These are phyloP conservation scores for Neomorphus geoffroyi DNA, from an alignment of 2,797 vertebrate species.

Conservation along the genomic window DNA sequence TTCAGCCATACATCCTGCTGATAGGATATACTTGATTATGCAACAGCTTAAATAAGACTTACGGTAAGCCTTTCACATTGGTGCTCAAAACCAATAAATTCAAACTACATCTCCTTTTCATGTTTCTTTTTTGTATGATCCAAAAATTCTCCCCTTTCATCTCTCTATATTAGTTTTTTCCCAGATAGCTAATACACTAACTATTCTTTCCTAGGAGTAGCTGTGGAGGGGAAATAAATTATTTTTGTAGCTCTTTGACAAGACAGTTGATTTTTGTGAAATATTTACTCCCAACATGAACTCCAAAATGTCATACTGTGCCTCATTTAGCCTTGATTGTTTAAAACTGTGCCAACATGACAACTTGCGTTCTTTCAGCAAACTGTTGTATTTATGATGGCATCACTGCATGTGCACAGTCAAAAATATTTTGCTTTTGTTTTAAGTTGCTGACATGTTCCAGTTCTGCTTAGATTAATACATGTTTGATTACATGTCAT, in stretches of 20 bases:
- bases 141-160: background rate
- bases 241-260: slow-evolving; percentile 46
- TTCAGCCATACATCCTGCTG: background rate
- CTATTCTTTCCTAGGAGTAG: background rate
- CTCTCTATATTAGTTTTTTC: background rate
- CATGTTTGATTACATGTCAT: background rate
- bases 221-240: slow-evolving; percentile 11
- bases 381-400: slow-evolving; percentile 20
- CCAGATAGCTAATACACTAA: background rate
- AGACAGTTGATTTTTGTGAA: slow-evolving; percentile 52
- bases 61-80: background rate
- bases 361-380: slow-evolving; percentile 32
- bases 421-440: slow-evolving; percentile 39
- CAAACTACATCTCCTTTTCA: background rate
- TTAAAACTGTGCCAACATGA: slow-evolving; percentile 27
- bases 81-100: background rate
- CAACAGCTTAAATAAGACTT: background rate
- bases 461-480: slow-evolving; percentile 24
- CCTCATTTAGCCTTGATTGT: slow-evolving; percentile 35
- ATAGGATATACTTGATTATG: background rate
- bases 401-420: background rate
- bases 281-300: slow-evolving; percentile 58
- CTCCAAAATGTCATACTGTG: slow-evolving; percentile 54
- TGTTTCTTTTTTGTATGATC: background rate
- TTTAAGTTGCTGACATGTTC: slow-evolving; percentile 15